A percentile compares a stretch with the other conserved stretches of the same genome.
Conservation (phyloP, 2,797 vertebrate genomes). For the Tarsius wallacei region DNA sequence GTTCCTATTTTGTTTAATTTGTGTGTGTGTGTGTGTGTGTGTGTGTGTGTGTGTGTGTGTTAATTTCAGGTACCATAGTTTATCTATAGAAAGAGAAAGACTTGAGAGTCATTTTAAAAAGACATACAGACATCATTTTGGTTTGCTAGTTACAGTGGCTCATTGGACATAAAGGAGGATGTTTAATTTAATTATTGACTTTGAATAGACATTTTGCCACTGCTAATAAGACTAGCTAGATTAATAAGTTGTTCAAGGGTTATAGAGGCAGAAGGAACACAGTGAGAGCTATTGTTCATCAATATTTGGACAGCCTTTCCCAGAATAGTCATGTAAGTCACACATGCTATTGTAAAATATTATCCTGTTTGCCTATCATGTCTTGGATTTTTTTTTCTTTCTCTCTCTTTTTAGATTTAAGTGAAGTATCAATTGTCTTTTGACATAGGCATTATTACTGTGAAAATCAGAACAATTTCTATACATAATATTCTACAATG, state of each 20-base stretch:
- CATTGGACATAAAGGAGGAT: conserved; percentile 61
- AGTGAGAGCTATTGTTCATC: conserved; percentile 49
- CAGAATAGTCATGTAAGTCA: conserved; percentile 42
- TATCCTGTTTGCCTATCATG: background rate
- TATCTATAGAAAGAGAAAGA: background rate
- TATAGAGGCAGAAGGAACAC: conserved; percentile 46
- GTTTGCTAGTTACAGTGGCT: conserved; percentile 41
- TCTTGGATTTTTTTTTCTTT: background rate
- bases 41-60: background rate
- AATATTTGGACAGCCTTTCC: conserved; percentile 59
- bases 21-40: background rate
- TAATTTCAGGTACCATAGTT: background rate
- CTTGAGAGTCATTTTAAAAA: conserved; percentile 45
- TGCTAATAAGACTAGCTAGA: conserved; percentile 70
- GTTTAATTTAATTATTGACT: conserved; percentile 75
- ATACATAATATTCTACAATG: background rate
- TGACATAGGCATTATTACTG: background rate
- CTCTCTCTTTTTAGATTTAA: background rate
- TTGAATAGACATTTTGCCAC: conserved; percentile 69
- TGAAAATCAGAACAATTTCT: conserved; percentile 30
- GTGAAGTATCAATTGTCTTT: conserved; percentile 47
- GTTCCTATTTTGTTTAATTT: conserved; percentile 27
- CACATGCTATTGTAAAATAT: background rate
- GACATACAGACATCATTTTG: background rate
- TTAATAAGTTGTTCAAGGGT: conserved; percentile 58